phyloP scores from a whole-genome alignment of 2,888 invertebrate genomes.

The Limnephilus lunatus region DNA sequence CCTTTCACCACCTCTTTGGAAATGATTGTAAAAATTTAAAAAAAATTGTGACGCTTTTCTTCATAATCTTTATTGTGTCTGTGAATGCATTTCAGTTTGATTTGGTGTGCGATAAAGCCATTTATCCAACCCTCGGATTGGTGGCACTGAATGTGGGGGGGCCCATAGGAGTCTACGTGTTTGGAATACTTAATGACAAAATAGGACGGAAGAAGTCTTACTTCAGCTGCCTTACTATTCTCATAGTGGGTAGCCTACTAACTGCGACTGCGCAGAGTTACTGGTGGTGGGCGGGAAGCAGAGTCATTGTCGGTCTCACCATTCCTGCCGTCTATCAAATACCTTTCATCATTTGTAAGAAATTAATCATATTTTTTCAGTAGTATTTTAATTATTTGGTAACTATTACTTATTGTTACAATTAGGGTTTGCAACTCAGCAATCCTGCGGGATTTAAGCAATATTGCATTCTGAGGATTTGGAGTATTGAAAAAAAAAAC shows the following conservation, averaged over 20 bases:
- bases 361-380: neutral
- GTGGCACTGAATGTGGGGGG: constrained; percentile 92
- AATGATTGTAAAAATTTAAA: neutral
- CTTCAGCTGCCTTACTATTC: constrained; percentile 89
- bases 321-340: constrained; percentile 96
- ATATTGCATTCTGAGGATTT: too few relatives aligned
- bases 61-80: constrained; percentile 5
- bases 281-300: constrained; percentile 89
- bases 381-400: too few relatives aligned
- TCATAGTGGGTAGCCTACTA: constrained; percentile 87
- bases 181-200: constrained; percentile 91
- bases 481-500: too few relatives aligned
- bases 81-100: constrained; percentile 84
- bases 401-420: too few relatives aligned
- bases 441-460: too few relatives aligned
- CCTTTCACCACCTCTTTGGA: neutral
- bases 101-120: constrained; percentile 90
- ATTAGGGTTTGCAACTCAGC: too few relatives aligned
- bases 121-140: constrained; percentile 91
- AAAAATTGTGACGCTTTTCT: neutral
- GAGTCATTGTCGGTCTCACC: constrained; percentile 91
- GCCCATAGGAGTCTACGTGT: constrained; percentile 92
- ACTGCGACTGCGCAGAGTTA: constrained; percentile 88
- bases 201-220: constrained; percentile 91
- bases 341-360: constrained; percentile 94